Conservation (phyloP, 2,113 vertebrate species). For the Pelobates fuscus region DNA sequence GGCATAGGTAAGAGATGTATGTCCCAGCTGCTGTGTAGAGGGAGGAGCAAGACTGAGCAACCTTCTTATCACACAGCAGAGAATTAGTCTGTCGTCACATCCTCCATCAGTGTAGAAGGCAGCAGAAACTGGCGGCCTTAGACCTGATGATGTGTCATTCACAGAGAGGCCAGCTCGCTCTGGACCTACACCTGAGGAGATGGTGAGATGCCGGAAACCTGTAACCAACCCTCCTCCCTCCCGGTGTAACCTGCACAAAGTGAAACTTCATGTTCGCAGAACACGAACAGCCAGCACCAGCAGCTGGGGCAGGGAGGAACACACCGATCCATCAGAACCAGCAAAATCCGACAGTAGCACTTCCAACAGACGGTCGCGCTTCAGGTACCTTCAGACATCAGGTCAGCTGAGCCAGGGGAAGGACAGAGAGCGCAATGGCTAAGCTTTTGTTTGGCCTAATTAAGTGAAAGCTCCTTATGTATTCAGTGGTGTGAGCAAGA, state of each 20-base stretch:
- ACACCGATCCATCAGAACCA: constrained; percentile 52
- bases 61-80: constrained; percentile 50
- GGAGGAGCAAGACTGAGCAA: constrained; percentile 56
- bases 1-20: no score
- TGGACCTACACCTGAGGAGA: constrained; percentile 76
- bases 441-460: constrained; percentile 71
- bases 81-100: constrained; percentile 60
- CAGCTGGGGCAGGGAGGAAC: constrained; percentile 63
- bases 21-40: constrained; percentile 53
- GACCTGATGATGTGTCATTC: constrained; percentile 81
- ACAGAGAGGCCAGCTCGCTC: constrained; percentile 71
- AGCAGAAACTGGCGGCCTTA: constrained; percentile 59
- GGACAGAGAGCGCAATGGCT: constrained; percentile 39
- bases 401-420: constrained; percentile 40
- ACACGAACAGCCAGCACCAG: constrained; percentile 66
- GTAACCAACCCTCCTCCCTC: constrained; percentile 69
- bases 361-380: constrained; percentile 71
- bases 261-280: constrained; percentile 76
- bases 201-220: constrained; percentile 87
- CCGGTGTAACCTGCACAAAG: constrained; percentile 78
- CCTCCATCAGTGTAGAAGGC: constrained; percentile 58
- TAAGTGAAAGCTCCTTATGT: constrained; percentile 64
- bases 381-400: constrained; percentile 73
- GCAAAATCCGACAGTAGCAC: constrained; percentile 55
- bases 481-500: constrained; percentile 26